phyloP scores from a whole-genome alignment of 2,888 invertebrate genomes.

The Drosophila buzzatii region DNA sequence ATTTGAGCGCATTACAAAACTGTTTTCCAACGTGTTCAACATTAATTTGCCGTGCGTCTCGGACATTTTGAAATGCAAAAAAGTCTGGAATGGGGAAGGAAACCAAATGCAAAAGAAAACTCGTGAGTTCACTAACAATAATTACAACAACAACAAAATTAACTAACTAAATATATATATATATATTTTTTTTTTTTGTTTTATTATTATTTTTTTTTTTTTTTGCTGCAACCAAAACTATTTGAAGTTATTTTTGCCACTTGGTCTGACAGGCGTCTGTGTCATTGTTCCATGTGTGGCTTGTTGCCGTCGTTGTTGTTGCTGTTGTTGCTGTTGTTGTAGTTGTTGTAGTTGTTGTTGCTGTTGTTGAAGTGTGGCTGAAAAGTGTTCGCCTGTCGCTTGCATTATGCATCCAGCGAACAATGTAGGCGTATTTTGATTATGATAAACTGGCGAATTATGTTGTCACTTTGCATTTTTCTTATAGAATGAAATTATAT shows the following conservation, averaged over 20 bases:
- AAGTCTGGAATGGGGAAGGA: constrained; percentile 52
- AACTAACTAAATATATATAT: too few relatives aligned
- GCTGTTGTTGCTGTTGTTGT: constrained; percentile 39
- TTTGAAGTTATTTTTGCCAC: constrained; percentile 81
- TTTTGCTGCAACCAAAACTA: constrained; percentile 54
- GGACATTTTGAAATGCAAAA: constrained; percentile 47
- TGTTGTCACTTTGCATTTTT: constrained; percentile 83
- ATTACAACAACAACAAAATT: constrained; percentile 9
- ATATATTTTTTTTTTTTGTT: neutral
- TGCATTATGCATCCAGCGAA: constrained; percentile 73
- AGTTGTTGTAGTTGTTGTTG: constrained; percentile 38
- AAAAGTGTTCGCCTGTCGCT: constrained; percentile 77
- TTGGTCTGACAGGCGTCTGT: constrained; percentile 81
- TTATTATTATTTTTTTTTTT: neutral
- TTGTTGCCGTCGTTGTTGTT: constrained; percentile 35
- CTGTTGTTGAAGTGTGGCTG: constrained; percentile 63
- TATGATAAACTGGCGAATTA: constrained; percentile 84
- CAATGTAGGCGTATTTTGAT: constrained; percentile 81
- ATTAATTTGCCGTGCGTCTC: constrained; percentile 65
- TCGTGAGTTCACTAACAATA: constrained; percentile 52
- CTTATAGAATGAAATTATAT: constrained; percentile 81
- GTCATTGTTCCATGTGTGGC: constrained; percentile 73
- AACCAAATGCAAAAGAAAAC: constrained; percentile 55
- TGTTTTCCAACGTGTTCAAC: constrained; percentile 76
- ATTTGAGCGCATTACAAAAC: constrained; percentile 66